Percentiles rank a stretch among this genome's conserved stretches.
Conservation (phyloP, 2,113 vertebrate genomes). For the Salminus brasiliensis region DNA sequence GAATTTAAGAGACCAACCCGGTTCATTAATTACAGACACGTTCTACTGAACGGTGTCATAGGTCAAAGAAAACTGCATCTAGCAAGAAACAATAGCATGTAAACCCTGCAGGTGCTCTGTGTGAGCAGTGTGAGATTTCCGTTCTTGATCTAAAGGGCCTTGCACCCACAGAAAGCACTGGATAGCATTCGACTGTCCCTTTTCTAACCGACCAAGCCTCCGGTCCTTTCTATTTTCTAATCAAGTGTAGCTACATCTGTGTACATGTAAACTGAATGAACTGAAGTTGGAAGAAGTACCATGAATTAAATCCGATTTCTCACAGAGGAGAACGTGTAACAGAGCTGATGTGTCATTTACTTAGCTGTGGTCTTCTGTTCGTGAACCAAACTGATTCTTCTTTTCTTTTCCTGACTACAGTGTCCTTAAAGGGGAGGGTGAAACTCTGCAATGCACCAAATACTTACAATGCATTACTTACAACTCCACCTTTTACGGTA, state of each 20-base stretch:
- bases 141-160: slow-evolving; percentile 41
- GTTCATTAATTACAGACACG: neutral
- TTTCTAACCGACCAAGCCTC: slow-evolving; percentile 37
- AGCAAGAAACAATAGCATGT: neutral
- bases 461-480: neutral
- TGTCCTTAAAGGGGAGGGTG: slow-evolving; percentile 41
- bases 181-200: slow-evolving; percentile 20
- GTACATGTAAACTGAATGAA: slow-evolving; percentile 38
- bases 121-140: slow-evolving; percentile 13
- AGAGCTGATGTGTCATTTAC: slow-evolving; percentile 15
- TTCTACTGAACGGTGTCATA: neutral
- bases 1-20: slow-evolving; percentile 24
- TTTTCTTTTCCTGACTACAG: slow-evolving; percentile 33
- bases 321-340: slow-evolving; percentile 36
- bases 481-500: neutral
- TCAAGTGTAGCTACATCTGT: slow-evolving; percentile 24
- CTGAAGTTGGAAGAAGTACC: slow-evolving; percentile 47
- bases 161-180: slow-evolving; percentile 1
- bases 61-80: neutral
- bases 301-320: slow-evolving; percentile 52
- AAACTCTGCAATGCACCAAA: slow-evolving; percentile 47
- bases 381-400: neutral
- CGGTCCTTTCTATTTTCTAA: slow-evolving; percentile 35
- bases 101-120: neutral
- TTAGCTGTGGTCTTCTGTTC: neutral